Evolutionary conservation across 2,113 vertebrate species (phyloP).

Genomic region (Hemibagrus wyckioides): DNA sequence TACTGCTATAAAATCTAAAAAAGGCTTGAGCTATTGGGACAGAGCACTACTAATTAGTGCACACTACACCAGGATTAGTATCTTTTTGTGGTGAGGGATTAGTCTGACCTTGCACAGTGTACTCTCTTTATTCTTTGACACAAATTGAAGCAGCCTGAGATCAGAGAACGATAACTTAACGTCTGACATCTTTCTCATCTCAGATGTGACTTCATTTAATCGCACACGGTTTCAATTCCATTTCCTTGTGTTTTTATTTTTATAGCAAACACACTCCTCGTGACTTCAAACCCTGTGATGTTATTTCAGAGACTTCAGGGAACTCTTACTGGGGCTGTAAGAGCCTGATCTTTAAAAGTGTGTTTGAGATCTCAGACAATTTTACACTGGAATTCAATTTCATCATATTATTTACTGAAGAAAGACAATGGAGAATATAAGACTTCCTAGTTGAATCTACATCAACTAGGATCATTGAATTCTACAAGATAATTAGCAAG

Average conservation of each 20-base stretch:
- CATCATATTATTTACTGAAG: not conserved
- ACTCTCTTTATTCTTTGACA: not conserved
- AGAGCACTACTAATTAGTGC: not conserved
- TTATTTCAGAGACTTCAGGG: constrained; percentile 24
- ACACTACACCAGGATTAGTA: not conserved
- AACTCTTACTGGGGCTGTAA: constrained; percentile 22
- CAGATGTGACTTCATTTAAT: constrained; percentile 6
- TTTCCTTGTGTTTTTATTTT: constrained; percentile 32
- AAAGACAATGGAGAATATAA: not conserved
- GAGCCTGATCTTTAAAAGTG: not conserved
- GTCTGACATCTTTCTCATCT: constrained; percentile 17
- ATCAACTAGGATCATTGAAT: no score
- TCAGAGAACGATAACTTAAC: not conserved
- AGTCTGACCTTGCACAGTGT: not conserved
- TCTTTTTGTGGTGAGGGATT: not conserved
- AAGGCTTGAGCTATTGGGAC: not conserved
- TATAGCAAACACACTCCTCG: constrained; percentile 22
- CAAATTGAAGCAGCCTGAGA: not conserved
- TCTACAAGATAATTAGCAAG: not conserved
- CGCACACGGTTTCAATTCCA: constrained; percentile 11
- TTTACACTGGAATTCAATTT: not conserved
- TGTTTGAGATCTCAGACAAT: not conserved
- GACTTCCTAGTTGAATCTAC: no score
- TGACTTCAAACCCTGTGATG: constrained; percentile 18
- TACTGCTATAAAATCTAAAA: not conserved